Evolutionary conservation across 2,113 vertebrate genomes (phyloP).

Genomic region (Myanophis thanlyinensis): DNA sequence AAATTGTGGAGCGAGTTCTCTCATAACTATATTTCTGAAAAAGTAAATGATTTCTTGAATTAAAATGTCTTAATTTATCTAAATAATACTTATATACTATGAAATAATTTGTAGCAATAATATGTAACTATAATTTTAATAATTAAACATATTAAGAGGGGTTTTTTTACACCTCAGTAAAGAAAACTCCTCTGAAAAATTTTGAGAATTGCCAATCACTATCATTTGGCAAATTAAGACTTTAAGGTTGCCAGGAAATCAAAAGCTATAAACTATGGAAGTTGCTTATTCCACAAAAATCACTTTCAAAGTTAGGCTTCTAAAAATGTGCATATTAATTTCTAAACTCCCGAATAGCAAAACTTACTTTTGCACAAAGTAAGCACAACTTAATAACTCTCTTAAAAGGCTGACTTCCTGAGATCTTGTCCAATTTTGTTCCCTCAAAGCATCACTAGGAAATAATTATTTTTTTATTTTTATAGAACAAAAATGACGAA

Average conservation of each 20-base stretch:
- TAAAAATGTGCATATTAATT: neutral
- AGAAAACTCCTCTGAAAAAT: neutral
- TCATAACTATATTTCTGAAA: conserved; percentile 86
- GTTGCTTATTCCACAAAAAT: neutral
- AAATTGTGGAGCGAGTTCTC: conserved; percentile 88
- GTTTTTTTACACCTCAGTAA: neutral
- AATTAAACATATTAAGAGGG: neutral
- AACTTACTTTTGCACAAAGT: neutral
- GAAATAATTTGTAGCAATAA: neutral
- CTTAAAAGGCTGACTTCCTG: neutral
- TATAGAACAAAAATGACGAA: neutral
- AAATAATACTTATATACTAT: neutral
- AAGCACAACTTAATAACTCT: neutral
- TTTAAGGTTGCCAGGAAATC: neutral
- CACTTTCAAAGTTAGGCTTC: neutral
- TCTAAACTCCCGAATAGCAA: neutral
- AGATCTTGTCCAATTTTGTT: neutral
- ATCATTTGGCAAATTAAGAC: neutral
- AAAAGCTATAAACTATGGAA: neutral
- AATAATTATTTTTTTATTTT: neutral
- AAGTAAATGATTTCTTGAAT: neutral
- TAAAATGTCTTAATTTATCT: neutral
- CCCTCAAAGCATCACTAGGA: neutral
- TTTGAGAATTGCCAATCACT: neutral
- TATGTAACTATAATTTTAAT: neutral